Evolutionary conservation across 2,797 vertebrate genomes (phyloP), one percentile per base, ranked within the genome.

Genomic region (Oophaga sylvatica): DNA sequence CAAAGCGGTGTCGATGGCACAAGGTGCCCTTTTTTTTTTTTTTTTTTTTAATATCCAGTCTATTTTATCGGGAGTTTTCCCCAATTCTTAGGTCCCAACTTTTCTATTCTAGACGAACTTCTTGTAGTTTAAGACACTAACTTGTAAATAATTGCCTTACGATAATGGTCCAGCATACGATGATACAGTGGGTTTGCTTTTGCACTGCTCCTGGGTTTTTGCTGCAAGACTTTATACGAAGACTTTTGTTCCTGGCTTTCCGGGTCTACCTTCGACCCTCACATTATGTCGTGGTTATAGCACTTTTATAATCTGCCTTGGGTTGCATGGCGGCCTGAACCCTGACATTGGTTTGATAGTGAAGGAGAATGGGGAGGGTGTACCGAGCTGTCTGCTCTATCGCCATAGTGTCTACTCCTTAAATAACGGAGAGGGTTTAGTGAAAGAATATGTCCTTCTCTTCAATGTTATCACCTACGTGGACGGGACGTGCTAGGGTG

Each of bases 111-210:
- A 80, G 59, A 80, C 59, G 41, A 62, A 59, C 79, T 45, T 22
- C 22, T 62, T 80, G 19, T 80, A 80, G 59, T 80, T 57, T 63
- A 80, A 80, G 79, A 80, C 79, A 63, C 59, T 80, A 80, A 80
- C 79, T 41, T 76, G 45, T 76, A 76, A 53, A 80, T 63, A 80
- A 17, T 80, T 41, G 59, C 80, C 35, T 53, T 67, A 82, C 26
- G 15, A 35, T 81, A 45, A 56, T 12, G 22, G 80, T 62, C 60
- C 65, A 68, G 79, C 59, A 80, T 80, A 41, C 31, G 63, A 53
- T 15, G 35, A 80, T 62, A 63, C 59, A 13, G 60, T 35, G 11
- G 31, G 22, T 80, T 80, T 22, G 73, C 79, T 80, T 80, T 63
- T 20, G 79, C 59, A 62, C 79, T 80, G 29, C 29, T 80, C 77